phyloP scores from a whole-genome alignment of 2,113 vertebrate species.

The Pangasianodon hypophthalmus region DNA sequence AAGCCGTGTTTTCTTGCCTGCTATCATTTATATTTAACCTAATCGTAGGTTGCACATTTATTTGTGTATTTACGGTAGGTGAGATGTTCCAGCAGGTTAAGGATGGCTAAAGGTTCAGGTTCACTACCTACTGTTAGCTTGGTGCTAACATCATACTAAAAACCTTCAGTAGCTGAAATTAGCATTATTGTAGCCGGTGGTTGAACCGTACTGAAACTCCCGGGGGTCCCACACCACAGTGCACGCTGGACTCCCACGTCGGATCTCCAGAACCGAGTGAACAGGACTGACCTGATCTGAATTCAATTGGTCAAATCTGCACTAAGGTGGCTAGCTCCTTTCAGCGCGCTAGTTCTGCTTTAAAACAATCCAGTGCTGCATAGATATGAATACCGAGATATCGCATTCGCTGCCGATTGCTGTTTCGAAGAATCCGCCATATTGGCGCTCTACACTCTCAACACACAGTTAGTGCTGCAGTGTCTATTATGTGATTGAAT shows the following conservation, averaged over 20 bases:
- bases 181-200: conserved; percentile 3
- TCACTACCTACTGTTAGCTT: neutral
- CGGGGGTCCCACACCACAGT: neutral
- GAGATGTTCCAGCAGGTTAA: neutral
- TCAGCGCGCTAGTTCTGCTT: neutral
- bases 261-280: neutral
- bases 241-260: neutral
- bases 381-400: neutral
- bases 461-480: neutral
- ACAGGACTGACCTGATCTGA: neutral
- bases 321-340: neutral
- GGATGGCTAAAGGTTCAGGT: neutral
- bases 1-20: neutral
- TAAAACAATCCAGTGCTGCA: neutral
- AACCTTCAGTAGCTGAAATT: neutral
- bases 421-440: neutral
- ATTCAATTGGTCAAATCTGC: neutral
- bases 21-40: neutral
- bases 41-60: neutral
- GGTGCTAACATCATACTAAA: neutral
- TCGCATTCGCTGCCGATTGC: neutral
- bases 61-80: neutral
- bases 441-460: neutral
- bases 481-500: neutral
- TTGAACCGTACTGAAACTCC: neutral